Base-by-base conservation (phyloP, 2,797 vertebrate genomes). In the Hephaestus fuliginosus region DNA sequence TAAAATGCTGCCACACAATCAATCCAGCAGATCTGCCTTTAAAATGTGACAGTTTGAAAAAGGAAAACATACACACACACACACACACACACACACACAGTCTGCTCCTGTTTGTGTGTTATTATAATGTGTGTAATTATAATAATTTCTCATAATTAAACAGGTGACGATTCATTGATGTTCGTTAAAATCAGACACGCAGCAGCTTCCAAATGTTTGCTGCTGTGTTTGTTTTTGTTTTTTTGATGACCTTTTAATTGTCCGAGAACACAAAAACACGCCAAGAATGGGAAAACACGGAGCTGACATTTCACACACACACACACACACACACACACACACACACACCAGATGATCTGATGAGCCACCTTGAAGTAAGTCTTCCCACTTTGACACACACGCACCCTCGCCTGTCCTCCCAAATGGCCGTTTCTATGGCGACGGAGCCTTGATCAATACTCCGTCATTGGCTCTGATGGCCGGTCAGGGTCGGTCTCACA, bases 401-500 rank as follows among this genome's bases (percentile, higher is more conserved):
- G 71, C 87, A 86, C 88, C 80, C 84, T 86, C 82, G 76, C 82
- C 78, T 86, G 87, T 92, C 87, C 78, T 91, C 89, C 91, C 90
- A 86, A 93, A 93, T 83, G 90, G 92, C 92, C 86, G 94, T 94
- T 91, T 92, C 93, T 79, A 94, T 94, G 88, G 91, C 55, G 84
- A 95, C 93, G 30, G 75, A 90, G 85, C 85, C 91, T 92, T 92
- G 94, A 94, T 95, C 94, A 91, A 95, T 94, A 92, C 91, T 86
- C 89, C 89, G 92, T 94, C 93, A 94, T 94, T 90, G 91, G 91
- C 91, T 90, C 86, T 92, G 93, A 93, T 93, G 93, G 93, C 89
- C 82, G 91, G 88, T 93, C 93, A 92, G 89, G 93, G 93, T 93
- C 91, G 72, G 86, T 76, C 85, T 41, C 76, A 55, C 81, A 72